phyloP scores from a whole-genome alignment of 2,113 vertebrate genomes.

The Brienomyrus longianalis region DNA sequence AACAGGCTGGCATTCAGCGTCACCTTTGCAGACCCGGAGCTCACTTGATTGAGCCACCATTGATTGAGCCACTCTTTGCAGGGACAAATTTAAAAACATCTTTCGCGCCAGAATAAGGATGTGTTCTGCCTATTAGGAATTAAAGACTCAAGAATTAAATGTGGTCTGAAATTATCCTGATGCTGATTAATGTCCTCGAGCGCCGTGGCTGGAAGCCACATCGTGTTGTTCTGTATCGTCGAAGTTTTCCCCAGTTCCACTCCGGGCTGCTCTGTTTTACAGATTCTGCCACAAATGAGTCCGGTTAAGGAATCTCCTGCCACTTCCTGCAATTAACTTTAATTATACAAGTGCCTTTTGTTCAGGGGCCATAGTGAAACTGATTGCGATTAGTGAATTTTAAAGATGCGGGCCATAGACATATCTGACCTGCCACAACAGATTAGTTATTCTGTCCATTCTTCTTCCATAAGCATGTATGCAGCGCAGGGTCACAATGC shows the following conservation, averaged over 20 bases:
- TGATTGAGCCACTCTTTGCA: neutral
- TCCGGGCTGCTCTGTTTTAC: neutral
- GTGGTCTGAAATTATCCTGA: neutral
- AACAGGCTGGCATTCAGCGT: neutral
- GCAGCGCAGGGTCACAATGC: neutral
- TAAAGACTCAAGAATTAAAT: neutral
- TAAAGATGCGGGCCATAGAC: neutral
- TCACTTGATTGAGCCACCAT: neutral
- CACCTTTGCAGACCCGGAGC: neutral
- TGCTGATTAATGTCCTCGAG: neutral
- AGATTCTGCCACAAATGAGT: neutral
- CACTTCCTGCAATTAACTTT: neutral
- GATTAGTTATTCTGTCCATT: neutral
- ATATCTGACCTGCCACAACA: neutral
- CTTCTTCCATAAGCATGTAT: neutral
- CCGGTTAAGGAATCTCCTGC: neutral
- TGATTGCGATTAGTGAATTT: neutral
- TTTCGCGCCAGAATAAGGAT: neutral
- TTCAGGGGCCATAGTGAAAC: neutral
- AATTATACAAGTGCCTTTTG: neutral
- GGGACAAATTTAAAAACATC: neutral
- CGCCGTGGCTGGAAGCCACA: neutral
- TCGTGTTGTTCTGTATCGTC: neutral
- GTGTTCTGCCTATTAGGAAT: neutral
- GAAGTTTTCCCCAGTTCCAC: neutral